Evolutionary conservation across 2,113 vertebrate genomes (phyloP).

Genomic region (Globicephala melas): DNA sequence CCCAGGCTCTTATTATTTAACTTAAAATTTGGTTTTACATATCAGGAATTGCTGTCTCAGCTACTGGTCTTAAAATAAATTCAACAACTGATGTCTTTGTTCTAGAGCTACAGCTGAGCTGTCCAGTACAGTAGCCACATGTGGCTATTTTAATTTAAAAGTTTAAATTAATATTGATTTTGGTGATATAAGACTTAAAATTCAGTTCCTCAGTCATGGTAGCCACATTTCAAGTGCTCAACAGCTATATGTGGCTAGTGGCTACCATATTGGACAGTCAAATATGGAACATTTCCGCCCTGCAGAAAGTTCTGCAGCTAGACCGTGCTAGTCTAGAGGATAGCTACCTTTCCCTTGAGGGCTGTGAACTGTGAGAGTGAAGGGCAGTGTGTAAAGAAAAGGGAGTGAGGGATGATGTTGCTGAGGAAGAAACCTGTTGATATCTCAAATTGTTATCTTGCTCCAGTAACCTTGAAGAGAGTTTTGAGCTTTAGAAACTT

Average conservation of each 20-base stretch:
- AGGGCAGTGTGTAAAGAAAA: neutral
- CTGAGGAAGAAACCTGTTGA: neutral
- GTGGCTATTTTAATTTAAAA: neutral
- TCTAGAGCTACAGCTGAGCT: neutral
- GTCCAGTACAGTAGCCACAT: neutral
- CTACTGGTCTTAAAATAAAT: constrained; percentile 5
- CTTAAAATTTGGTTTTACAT: constrained; percentile 1
- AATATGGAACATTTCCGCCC: neutral
- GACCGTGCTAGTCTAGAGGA: no score
- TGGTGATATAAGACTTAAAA: neutral
- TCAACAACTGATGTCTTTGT: neutral
- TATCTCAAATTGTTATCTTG: neutral
- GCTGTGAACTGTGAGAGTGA: neutral
- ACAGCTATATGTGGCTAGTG: neutral
- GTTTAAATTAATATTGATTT: neutral
- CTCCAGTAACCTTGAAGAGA: neutral
- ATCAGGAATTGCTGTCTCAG: neutral
- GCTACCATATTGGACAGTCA: neutral
- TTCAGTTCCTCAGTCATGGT: neutral
- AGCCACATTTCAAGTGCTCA: neutral
- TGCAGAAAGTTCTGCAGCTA: neutral
- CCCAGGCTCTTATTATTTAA: neutral
- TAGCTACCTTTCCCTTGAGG: neutral
- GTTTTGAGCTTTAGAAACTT: neutral
- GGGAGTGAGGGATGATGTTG: neutral